phyloP scores from a whole-genome alignment of 2,888 invertebrate species.

The Fragum fragum region DNA sequence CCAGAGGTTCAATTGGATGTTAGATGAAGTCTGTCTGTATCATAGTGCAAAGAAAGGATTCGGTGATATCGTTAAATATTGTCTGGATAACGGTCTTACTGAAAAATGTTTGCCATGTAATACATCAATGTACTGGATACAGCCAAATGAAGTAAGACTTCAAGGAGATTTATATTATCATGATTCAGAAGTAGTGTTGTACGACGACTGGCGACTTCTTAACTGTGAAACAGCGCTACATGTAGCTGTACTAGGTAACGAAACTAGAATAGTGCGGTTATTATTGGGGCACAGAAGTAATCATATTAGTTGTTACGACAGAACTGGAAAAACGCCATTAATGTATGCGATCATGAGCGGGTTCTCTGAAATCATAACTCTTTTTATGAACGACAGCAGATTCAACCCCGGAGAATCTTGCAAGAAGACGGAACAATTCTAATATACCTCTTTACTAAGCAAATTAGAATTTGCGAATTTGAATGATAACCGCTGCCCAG shows the following conservation, averaged over 20 bases:
- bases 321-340: background rate
- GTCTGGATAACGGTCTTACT: background rate
- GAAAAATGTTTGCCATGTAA: slow-evolving; percentile 19
- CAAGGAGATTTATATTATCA: background rate
- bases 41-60: background rate
- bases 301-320: background rate
- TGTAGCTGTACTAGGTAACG: background rate
- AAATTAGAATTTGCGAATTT: background rate
- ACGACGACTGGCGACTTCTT: slow-evolving; percentile 11
- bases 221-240: slow-evolving; percentile 24
- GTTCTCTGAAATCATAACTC: background rate
- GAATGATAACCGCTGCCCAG: background rate
- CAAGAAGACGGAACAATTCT: background rate
- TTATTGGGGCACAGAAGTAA: background rate
- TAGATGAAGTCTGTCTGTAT: slow-evolving; percentile 15
- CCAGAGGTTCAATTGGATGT: background rate
- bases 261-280: background rate
- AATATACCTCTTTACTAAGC: background rate
- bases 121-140: background rate
- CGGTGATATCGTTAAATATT: slow-evolving; percentile 1
- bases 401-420: background rate
- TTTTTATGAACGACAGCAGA: background rate
- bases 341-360: background rate
- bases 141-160: background rate
- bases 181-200: background rate